Evolutionary conservation across 2,888 invertebrate genomes (phyloP).

Genomic region (Ormyrus rosae): DNA sequence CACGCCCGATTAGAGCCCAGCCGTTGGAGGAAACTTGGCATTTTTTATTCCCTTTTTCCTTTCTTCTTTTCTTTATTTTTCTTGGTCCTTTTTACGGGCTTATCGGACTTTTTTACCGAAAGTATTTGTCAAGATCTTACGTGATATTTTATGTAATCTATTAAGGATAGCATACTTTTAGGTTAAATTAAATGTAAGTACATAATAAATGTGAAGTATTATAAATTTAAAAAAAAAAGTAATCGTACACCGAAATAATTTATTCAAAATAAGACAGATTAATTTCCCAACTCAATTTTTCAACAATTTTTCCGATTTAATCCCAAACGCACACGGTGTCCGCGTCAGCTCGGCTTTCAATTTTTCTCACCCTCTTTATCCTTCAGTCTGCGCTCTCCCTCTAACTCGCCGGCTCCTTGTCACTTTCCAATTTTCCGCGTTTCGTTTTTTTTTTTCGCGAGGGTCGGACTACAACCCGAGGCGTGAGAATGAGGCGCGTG

Average conservation of each 20-base stretch:
- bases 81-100: no score
- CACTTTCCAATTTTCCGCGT: constrained; percentile 51
- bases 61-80: no score
- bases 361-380: constrained; percentile 36
- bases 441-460: constrained; percentile 29
- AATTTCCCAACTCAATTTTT: constrained; percentile 20
- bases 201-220: no score
- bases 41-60: no score
- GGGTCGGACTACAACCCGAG: constrained; percentile 15
- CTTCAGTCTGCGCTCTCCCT: not conserved
- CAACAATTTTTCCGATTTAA: constrained; percentile 11
- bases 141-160: no score
- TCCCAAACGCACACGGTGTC: not conserved
- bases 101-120: no score
- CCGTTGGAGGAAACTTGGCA: constrained; percentile 39
- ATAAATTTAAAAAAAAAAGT: no score
- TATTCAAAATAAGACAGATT: not conserved
- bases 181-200: no score
- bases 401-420: constrained; percentile 21
- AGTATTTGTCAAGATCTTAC: no score
- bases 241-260: not conserved
- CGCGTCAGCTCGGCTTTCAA: not conserved
- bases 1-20: constrained; percentile 54
- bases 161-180: no score
- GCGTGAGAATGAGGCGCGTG: constrained; percentile 49